Conservation (phyloP, 2,113 vertebrate genomes). For the Emydocephalus ijimae region DNA sequence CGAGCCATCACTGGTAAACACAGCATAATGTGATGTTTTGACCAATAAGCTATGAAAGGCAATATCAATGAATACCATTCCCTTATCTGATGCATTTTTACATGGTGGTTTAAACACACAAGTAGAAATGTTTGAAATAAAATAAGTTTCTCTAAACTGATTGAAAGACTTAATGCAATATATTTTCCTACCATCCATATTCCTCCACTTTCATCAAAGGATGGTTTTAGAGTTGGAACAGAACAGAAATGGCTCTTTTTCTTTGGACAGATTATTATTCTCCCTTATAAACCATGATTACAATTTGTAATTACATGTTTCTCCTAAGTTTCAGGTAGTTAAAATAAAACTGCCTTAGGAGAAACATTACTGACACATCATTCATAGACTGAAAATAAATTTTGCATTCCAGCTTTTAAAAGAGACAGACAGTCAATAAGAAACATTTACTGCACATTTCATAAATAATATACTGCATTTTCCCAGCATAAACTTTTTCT, state of each 20-base stretch:
- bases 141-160: not conserved
- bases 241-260: slow-evolving; percentile 4
- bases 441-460: not conserved
- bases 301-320: slow-evolving; percentile 28
- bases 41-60: slow-evolving; percentile 29
- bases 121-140: not conserved
- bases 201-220: not conserved
- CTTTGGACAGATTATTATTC: slow-evolving; percentile 15
- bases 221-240: not conserved
- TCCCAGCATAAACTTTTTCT: not conserved
- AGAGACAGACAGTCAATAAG: not conserved
- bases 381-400: slow-evolving; percentile 13
- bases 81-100: slow-evolving; percentile 49
- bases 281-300: slow-evolving; percentile 8
- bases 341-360: slow-evolving; percentile 27
- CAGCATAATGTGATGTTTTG: slow-evolving; percentile 40
- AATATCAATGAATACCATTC: slow-evolving; percentile 25
- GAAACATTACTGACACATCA: not conserved
- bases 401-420: slow-evolving; percentile 28
- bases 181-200: not conserved
- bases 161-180: slow-evolving; percentile 10
- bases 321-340: slow-evolving; percentile 19
- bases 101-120: not conserved
- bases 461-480: slow-evolving; percentile 4
- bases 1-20: slow-evolving; percentile 47